Base-by-base conservation (phyloP, 2,113 vertebrate species). In the Atrichornis clamosus region DNA sequence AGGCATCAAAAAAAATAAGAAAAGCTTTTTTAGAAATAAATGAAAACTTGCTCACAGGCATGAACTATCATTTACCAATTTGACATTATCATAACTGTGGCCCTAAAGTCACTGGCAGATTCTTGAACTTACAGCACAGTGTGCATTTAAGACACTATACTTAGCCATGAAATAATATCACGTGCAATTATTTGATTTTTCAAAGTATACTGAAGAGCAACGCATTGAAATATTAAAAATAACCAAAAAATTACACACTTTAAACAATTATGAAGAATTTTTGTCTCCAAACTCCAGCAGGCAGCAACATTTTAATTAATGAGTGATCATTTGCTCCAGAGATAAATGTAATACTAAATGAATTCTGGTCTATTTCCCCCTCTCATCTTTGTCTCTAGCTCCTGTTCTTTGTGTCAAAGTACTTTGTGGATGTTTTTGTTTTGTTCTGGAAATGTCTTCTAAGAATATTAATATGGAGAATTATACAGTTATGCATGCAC, bases 171-270 rank as follows among this genome's bases (percentile, higher is more conserved):
- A 95, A 49, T 84, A 86, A 59, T 90, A 95, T 87, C 86, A 35
- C 53, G 73, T 52, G 33, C 55, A 84, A 93, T 94, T 88, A 95
- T 92, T 89, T 95, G 94, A 94, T 95, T 97, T 91, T 95, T 96
- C 85, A 87, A 93, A 96, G 91, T 35, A 82, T 93, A 42, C 63
- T 92, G 83, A 78, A 96, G 68, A 93, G 55, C 41, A 76, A 89
- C 77, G 84, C 67, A 93, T 86, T 97, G 97, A 97, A 97, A 97
- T 89, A 91, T 37, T 60, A 94, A 96, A 97, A 97, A 95, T 90
- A 87, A 83, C 17, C 69, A 96, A 91, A 96, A 97, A 96, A 93
- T 84, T 52, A 84, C 47, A 82, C 77, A 91, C 88, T 94, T 88
- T 90, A 96, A 90, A 96, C 76, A 91, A 95, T 95, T 93, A 90